Evolutionary conservation across 92 coral and sea anemone species (phyloP), one percentile per base, ranked within the genome.

Genomic region (Porites rus): DNA sequence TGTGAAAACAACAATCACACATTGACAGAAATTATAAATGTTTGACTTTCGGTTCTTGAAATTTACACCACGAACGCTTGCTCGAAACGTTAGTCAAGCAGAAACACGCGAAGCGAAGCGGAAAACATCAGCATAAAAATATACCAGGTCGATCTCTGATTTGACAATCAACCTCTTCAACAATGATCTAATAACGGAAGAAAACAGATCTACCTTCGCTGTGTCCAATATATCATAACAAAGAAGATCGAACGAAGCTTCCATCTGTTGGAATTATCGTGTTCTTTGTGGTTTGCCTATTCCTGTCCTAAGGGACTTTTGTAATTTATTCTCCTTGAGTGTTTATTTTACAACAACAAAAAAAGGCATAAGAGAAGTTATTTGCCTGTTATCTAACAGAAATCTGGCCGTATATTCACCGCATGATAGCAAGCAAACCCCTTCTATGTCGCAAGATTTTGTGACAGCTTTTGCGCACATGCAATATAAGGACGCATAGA

Each of bases 1-100:
- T 96, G 84, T 51, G 86, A 61, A 86, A 52, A 64, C 78, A 79
- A 61, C 31, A 62, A 84, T 67, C 22, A 80, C 58, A 59, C 4
- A 87, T 9, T 64, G 61, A 85, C 56, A 83, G 80, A 24, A 51
- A 70, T 68, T 71, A 65, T 76, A 24, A 31, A 4, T 18, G 69
- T 43, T 67, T 69, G 12, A 52, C 12, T 50, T 20, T 67, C 21
- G 53, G 46, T 8, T 64, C 46, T 28, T 53, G 69, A 76, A 75
- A 85, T 66, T 59, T 64, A 64, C 69, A n/a, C 8, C 43, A 20
- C 11, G 3, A 51, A 22, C 46, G 72, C 73, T 65, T 62, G 17
- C 18, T 3, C 62, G 51, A 21, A 62, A 61, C 18, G 73, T 51
- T 22, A 70, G 78, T 59, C 71, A 61, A 51, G 25, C 79, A 73